Evolutionary conservation across 1,140 invertebrate genomes (phyloP), one percentile per base, ranked within the genome.

Genomic region (Hesperophylax magnus): DNA sequence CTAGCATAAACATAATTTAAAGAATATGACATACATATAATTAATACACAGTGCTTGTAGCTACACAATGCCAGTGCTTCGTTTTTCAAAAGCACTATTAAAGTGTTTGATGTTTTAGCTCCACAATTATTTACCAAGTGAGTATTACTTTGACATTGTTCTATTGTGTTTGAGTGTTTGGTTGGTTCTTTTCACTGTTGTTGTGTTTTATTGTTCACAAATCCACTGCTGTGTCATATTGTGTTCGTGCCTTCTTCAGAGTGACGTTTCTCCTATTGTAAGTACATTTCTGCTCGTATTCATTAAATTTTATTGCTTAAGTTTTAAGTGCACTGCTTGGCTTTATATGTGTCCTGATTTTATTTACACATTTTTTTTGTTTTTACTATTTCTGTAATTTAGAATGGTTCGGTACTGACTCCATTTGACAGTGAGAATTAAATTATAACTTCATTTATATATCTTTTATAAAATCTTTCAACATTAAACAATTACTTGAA

Each of bases 91-190:
- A 14, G 39, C 11, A 47, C 39, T 8, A 47, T 14, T 47, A 47
- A 47, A 20, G 58, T 61, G 58, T 22, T 22, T n/a, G 56, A 22
- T 18, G 56, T 58, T 58, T 18, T 22, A 58, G 11, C 58, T 61
- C 58, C 0, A 61, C 20, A n/a, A 61, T 47, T 47, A 47, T 22
- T 61, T 24, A 61, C 58, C 58, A 24, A 61, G 58, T 61, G 58
- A 61, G 58, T 61, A 61, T 24, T 61, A 14, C 39, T 61, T 61
- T 61, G 58, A 24, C 58, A 61, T 61, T 61, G 58, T 61, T 22
- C 58, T 61, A 22, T 61, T 61, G 58, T 61, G 58, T 61, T 20
- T 2, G 18, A 20, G 58, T 61, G 58, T 61, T 58, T 22, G n/a
- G 56, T 58, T 18, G 56, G 17, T 58, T 18, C 0, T 58, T 61